Evolutionary conservation across 2,888 invertebrate species (phyloP).

Genomic region (Hemistola chrysoprasaria): DNA sequence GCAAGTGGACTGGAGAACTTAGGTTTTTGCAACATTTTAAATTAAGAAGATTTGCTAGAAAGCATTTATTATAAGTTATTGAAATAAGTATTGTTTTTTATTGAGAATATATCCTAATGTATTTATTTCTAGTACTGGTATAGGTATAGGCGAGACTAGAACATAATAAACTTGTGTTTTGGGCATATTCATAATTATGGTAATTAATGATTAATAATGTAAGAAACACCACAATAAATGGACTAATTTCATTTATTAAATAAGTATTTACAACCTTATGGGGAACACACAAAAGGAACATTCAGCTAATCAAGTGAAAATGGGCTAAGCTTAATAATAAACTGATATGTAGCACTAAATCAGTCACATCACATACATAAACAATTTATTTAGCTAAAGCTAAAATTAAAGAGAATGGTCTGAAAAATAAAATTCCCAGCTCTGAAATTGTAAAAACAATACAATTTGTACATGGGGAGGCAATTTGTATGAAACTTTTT

Average conservation of each 20-base stretch:
- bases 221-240: conserved; percentile 45
- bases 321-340: conserved; percentile 31
- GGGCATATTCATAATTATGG: too few species aligned
- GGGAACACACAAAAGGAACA: conserved; percentile 26
- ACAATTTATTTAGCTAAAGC: conserved; percentile 31
- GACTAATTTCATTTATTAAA: conserved; percentile 35
- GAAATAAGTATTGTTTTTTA: conserved; percentile 8
- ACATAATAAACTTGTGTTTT: too few species aligned
- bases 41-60: conserved; percentile 80
- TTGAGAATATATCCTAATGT: conserved; percentile 8
- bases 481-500: too few species aligned
- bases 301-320: conserved; percentile 20
- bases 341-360: conserved; percentile 48
- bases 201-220: too few species aligned
- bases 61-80: conserved; percentile 54
- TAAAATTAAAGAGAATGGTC: neutral
- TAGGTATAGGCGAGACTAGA: too few species aligned
- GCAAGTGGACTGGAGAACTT: conserved; percentile 86
- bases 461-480: too few species aligned
- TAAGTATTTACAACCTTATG: conserved; percentile 60
- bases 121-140: neutral
- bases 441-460: too few species aligned
- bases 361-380: conserved; percentile 41
- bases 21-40: conserved; percentile 85
- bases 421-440: too few species aligned